Base-by-base conservation (phyloP, 2,113 vertebrate species). In the Oryzias celebensis region DNA sequence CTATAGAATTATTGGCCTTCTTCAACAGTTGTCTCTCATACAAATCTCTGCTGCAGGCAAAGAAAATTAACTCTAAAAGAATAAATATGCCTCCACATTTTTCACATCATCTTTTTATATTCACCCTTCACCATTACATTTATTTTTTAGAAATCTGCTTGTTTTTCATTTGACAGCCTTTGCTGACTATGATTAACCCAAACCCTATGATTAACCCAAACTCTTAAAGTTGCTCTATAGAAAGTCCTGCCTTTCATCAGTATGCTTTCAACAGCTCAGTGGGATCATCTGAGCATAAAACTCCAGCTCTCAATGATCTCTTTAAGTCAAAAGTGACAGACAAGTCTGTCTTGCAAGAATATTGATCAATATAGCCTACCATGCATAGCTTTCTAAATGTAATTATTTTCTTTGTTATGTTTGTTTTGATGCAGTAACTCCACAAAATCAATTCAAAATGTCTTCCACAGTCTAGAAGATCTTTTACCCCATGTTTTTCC, bases 251-350 rank as follows among this genome's bases (percentile, higher is more conserved):
- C 80, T 60, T 36, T 36, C 31, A 71, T 61, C 73, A 72, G 73
- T 70, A 52, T 55, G 28, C 60, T 44, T 73, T 65, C 70, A 36
- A 31, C 68, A 66, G 69, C 61, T 75, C 72, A 59, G 62, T 76
- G 78, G 75, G 83, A 82, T 79, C 46, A 23, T 62, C 75, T 63
- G 73, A 56, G 68, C 79, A 83, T 52, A 41, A 87, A 87, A 84
- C 84, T 71, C 45, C 31, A 68, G 58, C 65, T 76, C 71, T 71
- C 58, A 71, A 62, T 57, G 59, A 77, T 52, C 54, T 49, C 51
- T 57, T 74, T 61, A 42, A 78, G 58, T 74, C 78, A 81, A 60
- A 71, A 73, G 68, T 81, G 73, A 81, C 55, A 61, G 57, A 59
- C 31, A 58, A 50, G 31, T 54, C n/a, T 74, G 55, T 75, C 75